phyloP scores from a whole-genome alignment of 2,797 vertebrate genomes.

The Gallinago stenura region DNA sequence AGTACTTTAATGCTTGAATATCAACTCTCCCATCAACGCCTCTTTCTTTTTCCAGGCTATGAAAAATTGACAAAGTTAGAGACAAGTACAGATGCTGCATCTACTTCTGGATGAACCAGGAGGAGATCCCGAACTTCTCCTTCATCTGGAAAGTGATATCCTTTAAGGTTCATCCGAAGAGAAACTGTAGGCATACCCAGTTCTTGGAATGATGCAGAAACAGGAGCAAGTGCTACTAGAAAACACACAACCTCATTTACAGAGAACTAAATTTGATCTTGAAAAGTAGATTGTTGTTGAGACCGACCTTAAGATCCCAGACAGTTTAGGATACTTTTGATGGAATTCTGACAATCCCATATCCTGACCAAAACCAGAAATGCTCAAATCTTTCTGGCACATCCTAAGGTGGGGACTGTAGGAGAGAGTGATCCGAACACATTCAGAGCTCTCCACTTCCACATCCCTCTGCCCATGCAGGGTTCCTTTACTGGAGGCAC shows the following conservation, averaged over 20 bases:
- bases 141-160: not conserved
- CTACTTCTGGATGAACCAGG: not conserved
- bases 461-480: not conserved
- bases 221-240: not conserved
- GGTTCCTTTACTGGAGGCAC: not conserved
- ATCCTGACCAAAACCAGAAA: not conserved
- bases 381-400: not conserved
- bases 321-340: not conserved
- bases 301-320: not conserved
- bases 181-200: not conserved
- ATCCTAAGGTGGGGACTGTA: not conserved
- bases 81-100: not conserved
- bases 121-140: not conserved
- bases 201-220: not conserved
- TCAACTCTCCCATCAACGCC: not conserved
- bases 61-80: not conserved
- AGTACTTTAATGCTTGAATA: not conserved
- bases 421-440: not conserved
- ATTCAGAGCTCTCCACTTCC: fast-evolving
- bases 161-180: not conserved
- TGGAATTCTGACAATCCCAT: not conserved
- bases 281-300: not conserved
- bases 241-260: not conserved
- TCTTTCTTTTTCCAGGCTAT: not conserved
- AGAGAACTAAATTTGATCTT: not conserved